Conservation (phyloP, 2,113 vertebrate species). For the Mirounga angustirostris region DNA sequence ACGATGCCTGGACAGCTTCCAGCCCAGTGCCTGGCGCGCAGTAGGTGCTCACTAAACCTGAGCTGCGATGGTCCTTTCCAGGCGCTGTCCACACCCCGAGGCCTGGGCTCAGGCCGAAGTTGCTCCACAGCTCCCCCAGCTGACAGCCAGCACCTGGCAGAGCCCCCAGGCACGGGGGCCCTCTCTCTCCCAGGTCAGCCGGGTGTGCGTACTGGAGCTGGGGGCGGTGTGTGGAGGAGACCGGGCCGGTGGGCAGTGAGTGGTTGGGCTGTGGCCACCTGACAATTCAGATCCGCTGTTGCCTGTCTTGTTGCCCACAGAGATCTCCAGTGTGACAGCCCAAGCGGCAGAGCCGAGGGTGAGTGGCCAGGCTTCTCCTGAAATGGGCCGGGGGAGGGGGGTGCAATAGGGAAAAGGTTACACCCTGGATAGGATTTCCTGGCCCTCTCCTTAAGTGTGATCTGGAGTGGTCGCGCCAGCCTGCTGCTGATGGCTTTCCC, state of each 20-base stretch:
- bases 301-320: constrained; percentile 80
- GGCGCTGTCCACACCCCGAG: constrained; percentile 69
- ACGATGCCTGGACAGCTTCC: constrained; percentile 67
- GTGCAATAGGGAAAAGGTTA: not conserved
- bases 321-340: constrained; percentile 88
- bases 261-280: not conserved
- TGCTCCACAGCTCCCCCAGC: constrained; percentile 62
- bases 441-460: not conserved
- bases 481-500: not conserved
- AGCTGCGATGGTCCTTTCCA: constrained; percentile 80
- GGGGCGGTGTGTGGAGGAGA: not conserved
- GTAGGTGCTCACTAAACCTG: constrained; percentile 80
- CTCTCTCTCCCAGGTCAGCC: constrained; percentile 79
- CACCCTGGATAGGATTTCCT: not conserved
- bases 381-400: not conserved
- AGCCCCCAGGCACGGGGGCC: constrained; percentile 77
- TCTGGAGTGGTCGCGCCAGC: not conserved
- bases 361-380: constrained; percentile 72
- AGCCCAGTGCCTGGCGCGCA: constrained; percentile 58
- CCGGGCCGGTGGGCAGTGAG: not conserved
- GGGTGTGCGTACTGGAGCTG: not conserved
- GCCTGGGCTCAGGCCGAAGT: constrained; percentile 79
- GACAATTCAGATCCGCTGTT: not conserved
- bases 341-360: constrained; percentile 89
- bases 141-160: constrained; percentile 74